These are phyloP conservation scores for Pipistrellus kuhlii DNA, from an alignment of 2,797 vertebrate genomes.

Conservation along the genomic window DNA sequence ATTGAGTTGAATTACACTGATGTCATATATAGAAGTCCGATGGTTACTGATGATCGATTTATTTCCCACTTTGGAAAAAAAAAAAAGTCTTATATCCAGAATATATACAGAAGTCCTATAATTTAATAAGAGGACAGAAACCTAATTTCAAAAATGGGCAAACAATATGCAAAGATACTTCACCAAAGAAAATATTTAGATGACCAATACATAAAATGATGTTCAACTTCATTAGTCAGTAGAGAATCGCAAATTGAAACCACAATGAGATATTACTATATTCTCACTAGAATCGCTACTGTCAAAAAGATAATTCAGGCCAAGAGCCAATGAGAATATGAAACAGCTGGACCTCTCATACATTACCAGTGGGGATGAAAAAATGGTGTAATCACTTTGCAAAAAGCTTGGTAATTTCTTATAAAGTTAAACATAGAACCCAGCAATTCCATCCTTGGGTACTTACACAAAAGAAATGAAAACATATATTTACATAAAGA, in stretches of 20 bases:
- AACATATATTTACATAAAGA: constrained; percentile 8
- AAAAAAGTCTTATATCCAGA: background rate
- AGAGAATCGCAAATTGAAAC: background rate
- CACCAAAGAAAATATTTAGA: background rate
- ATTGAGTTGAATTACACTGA: background rate
- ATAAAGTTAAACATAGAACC: background rate
- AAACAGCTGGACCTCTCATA: background rate
- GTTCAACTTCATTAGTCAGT: background rate
- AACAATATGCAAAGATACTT: background rate
- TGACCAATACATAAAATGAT: background rate
- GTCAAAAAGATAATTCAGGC: background rate
- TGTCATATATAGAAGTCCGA: background rate
- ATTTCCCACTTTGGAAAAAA: background rate
- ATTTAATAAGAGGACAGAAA: background rate
- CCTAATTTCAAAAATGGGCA: background rate
- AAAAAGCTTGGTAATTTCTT: constrained; percentile 8
- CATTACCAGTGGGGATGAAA: background rate
- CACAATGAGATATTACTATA: background rate
- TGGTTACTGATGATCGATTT: background rate
- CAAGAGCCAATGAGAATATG: background rate
- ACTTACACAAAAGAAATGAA: constrained; percentile 33
- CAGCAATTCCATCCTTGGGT: background rate
- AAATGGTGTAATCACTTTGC: constrained; percentile 6
- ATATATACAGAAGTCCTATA: background rate
- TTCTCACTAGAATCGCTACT: background rate